Conservation (phyloP, 2,888 invertebrate species). For the Drosophila neotestacea region DNA sequence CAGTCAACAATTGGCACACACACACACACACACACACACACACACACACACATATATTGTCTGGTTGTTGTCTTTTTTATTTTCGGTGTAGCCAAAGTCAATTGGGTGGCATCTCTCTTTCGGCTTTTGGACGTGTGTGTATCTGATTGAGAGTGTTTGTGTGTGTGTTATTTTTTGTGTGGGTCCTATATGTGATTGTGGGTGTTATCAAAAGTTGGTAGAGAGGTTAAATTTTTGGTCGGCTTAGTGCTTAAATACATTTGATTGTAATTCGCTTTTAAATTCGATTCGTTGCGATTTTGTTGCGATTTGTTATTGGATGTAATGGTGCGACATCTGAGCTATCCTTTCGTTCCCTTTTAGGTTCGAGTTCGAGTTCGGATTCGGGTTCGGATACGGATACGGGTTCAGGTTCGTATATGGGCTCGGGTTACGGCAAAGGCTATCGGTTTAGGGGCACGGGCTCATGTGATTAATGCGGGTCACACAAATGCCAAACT, state of each 20-base stretch:
- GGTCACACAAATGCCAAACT: constrained; percentile 54
- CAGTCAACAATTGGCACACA: constrained; percentile 72
- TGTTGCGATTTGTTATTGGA: constrained; percentile 78
- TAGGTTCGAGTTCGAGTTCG: background rate
- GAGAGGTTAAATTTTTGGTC: constrained; percentile 63
- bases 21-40: constrained; percentile 37
- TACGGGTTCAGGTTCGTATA: constrained; percentile 12
- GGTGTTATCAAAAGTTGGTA: constrained; percentile 25
- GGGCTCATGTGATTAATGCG: constrained; percentile 69
- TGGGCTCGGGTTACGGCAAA: constrained; percentile 5
- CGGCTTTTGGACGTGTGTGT: constrained; percentile 18
- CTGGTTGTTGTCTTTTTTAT: constrained; percentile 32
- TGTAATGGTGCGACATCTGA: constrained; percentile 79
- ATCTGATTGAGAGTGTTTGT: constrained; percentile 26
- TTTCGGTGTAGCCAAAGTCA: constrained; percentile 59
- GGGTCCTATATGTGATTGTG: constrained; percentile 9
- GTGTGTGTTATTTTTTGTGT: constrained; percentile 2
- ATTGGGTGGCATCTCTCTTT: constrained; percentile 54
- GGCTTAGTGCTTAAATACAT: constrained; percentile 80
- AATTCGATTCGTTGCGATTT: constrained; percentile 75
- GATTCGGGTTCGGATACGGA: background rate
- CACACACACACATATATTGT: constrained; percentile 26
- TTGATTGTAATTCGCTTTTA: constrained; percentile 81
- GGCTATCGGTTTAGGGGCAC: constrained; percentile 16
- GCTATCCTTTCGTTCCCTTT: constrained; percentile 34